Percentiles rank a stretch among this genome's conserved stretches.
Evolutionary conservation across 2,888 invertebrate genomes (phyloP).

Genomic region (Phasia obesa): DNA sequence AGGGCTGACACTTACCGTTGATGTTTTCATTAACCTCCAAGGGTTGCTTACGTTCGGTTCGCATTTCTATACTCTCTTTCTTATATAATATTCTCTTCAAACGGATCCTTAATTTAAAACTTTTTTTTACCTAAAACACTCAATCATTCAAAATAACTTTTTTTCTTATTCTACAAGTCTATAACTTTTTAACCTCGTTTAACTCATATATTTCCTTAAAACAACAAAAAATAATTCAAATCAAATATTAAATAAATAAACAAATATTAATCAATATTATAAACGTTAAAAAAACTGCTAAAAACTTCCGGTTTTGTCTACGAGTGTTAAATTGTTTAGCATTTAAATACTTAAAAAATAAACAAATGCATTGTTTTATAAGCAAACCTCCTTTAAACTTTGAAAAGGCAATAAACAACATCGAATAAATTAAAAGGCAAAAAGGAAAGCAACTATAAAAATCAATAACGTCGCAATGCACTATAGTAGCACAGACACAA

Average conservation of each 20-base stretch:
- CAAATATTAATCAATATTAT: conserved; percentile 58
- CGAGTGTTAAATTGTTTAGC: conserved; percentile 34
- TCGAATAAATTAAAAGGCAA: conserved; percentile 12
- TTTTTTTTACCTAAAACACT: conserved; percentile 63
- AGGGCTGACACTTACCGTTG: conserved; percentile 78
- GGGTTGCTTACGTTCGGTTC: conserved; percentile 83
- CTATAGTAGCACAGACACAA: conserved; percentile 36
- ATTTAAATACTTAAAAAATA: conserved; percentile 26
- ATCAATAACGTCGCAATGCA: conserved; percentile 67
- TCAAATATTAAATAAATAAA: conserved; percentile 45
- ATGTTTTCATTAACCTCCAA: conserved; percentile 83
- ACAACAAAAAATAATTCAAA: not conserved
- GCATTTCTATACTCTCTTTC: conserved; percentile 83
- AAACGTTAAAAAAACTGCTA: conserved; percentile 33
- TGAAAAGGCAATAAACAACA: conserved; percentile 16
- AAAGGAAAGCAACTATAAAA: conserved; percentile 55
- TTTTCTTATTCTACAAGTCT: conserved; percentile 62
- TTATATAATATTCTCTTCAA: conserved; percentile 82
- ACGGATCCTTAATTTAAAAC: conserved; percentile 79
- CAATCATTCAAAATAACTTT: conserved; percentile 75
- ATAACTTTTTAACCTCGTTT: conserved; percentile 63
- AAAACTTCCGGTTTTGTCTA: conserved; percentile 49
- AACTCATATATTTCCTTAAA: conserved; percentile 48
- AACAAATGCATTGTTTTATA: conserved; percentile 29
- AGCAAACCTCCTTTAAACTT: conserved; percentile 34